Conservation (phyloP, 2,797 vertebrate genomes). For the Natrix natrix region DNA sequence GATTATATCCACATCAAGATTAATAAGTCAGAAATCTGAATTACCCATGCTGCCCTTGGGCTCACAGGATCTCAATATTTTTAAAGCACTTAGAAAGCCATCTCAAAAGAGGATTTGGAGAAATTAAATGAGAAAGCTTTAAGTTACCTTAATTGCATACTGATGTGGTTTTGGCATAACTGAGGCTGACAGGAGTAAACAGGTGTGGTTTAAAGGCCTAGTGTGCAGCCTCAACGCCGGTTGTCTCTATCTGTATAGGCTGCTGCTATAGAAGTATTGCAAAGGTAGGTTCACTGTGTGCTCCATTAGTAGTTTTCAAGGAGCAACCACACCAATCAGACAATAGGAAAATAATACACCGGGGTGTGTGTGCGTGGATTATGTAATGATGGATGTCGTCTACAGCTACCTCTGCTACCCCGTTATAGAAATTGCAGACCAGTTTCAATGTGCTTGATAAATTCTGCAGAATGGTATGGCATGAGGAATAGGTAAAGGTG, state of each 20-base stretch:
- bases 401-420: neutral
- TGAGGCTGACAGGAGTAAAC: neutral
- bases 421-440: no score
- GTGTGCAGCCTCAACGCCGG: neutral
- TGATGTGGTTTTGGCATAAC: neutral
- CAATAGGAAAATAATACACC: neutral
- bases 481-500: slow-evolving; percentile 5
- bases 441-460: no score
- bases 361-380: rapidly evolving
- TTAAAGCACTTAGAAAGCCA: neutral
- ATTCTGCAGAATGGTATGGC: rapidly evolving
- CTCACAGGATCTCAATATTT: neutral
- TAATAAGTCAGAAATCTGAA: neutral
- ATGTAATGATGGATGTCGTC: neutral
- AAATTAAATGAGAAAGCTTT: neutral
- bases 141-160: neutral
- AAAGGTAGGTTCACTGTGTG: neutral
- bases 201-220: neutral
- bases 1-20: neutral
- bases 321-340: neutral
- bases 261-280: neutral
- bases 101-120: neutral
- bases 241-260: neutral
- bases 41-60: neutral
- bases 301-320: neutral